Evolutionary conservation across 1,140 invertebrate species (phyloP).

Genomic region (Planococcus citri): DNA sequence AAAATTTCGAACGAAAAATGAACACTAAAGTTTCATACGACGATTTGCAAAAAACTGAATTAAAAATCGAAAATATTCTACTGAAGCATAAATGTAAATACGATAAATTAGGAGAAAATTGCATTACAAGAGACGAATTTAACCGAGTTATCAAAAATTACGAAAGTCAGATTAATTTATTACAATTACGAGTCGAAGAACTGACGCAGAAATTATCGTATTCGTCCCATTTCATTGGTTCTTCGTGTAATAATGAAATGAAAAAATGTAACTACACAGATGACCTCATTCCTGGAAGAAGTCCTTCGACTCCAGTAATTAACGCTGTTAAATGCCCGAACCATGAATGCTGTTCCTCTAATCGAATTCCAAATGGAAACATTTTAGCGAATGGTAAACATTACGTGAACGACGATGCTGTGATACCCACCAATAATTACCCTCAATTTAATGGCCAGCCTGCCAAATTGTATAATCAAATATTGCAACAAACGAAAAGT

Average conservation of each 20-base stretch:
- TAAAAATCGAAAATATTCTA: slow-evolving; percentile 10
- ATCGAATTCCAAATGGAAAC: not conserved
- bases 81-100: slow-evolving; percentile 9
- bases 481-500: too few species aligned
- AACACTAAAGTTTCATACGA: not conserved
- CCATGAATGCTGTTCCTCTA: not conserved
- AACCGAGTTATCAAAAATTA: not conserved
- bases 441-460: too few species aligned
- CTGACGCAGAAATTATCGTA: not conserved
- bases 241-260: not conserved
- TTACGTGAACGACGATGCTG: not conserved
- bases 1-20: not conserved
- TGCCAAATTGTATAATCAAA: too few species aligned
- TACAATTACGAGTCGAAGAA: not conserved
- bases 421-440: too few species aligned
- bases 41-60: not conserved
- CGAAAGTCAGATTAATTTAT: not conserved
- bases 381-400: not conserved
- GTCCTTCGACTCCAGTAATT: not conserved
- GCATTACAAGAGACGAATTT: not conserved
- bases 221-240: not conserved
- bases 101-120: slow-evolving; percentile 11
- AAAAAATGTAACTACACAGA: not conserved
- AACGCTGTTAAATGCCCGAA: not conserved
- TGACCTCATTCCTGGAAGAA: not conserved